Percentiles rank a stretch among this genome's conserved stretches.
phyloP scores from a whole-genome alignment of 2,797 vertebrate species.

The Labroides dimidiatus region DNA sequence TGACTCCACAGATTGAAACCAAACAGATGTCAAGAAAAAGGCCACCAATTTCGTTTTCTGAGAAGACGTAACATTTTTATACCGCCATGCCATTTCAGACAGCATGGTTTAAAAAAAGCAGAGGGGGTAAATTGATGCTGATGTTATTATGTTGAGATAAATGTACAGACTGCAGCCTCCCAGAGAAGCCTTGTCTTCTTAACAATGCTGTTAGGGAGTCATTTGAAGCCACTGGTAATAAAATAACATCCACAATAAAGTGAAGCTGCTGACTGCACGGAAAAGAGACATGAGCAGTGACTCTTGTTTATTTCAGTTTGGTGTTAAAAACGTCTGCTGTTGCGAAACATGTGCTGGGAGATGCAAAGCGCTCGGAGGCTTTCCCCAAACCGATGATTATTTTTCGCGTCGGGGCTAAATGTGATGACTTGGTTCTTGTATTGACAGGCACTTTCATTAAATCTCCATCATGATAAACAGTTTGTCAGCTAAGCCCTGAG shows the following conservation, averaged over 20 bases:
- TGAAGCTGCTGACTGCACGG: constrained; percentile 1
- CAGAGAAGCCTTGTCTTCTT: constrained; percentile 16
- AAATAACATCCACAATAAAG: constrained; percentile 26
- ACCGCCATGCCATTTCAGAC: constrained; percentile 22
- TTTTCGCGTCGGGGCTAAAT: constrained; percentile 30
- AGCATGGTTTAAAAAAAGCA: constrained; percentile 8
- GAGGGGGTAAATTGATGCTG: constrained; percentile 27
- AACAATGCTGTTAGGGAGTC: constrained; percentile 13
- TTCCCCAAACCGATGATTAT: constrained; percentile 20
- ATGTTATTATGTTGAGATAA: constrained; percentile 29
- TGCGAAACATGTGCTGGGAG: constrained; percentile 36
- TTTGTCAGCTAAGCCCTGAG: constrained; percentile 28
- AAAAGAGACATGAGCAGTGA: constrained; percentile 24
- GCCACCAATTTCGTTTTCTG: constrained; percentile 57
- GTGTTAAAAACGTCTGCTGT: constrained; percentile 20
- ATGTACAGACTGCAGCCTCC: constrained; percentile 26
- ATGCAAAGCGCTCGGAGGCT: constrained; percentile 3
- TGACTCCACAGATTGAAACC: constrained; percentile 68
- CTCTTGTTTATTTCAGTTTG: constrained; percentile 26
- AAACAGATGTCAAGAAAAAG: constrained; percentile 63
- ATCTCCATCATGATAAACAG: constrained; percentile 40
- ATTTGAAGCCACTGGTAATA: constrained; percentile 24
- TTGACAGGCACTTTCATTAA: constrained; percentile 50
- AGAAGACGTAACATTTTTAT: constrained; percentile 47
- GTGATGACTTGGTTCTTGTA: constrained; percentile 49